Conservation (phyloP, 1,140 invertebrate species). For the Drosophila funebris region DNA sequence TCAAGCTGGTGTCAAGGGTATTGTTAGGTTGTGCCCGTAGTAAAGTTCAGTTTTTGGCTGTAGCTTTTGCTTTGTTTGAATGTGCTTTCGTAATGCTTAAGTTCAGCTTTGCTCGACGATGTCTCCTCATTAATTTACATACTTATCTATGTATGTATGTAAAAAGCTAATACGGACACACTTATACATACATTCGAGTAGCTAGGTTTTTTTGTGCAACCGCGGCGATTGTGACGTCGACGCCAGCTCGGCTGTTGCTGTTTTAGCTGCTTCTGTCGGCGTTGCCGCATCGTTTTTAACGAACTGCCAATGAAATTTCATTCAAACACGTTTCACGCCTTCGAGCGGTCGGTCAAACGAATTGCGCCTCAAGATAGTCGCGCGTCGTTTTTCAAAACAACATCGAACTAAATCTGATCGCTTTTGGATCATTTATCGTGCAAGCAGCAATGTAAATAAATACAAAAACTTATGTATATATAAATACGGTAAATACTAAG, state of each 20-base stretch:
- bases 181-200: conserved; percentile 1
- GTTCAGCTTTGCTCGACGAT: conserved; percentile 52
- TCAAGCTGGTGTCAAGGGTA: conserved; percentile 43
- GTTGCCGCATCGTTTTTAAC: conserved; percentile 54
- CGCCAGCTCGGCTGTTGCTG: conserved; percentile 37
- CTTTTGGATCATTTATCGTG: conserved; percentile 24
- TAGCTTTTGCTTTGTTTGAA: conserved; percentile 58
- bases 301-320: conserved; percentile 75
- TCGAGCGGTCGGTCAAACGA: conserved; percentile 66
- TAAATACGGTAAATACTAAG: conserved; percentile 16
- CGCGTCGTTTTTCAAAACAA: conserved; percentile 34
- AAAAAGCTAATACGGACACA: conserved; percentile 26
- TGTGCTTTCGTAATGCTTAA: conserved; percentile 70
- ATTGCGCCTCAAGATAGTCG: conserved; percentile 53
- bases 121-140: conserved; percentile 67
- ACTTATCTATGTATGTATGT: conserved; percentile 18
- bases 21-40: conserved; percentile 18
- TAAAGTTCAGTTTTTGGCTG: conserved; percentile 50
- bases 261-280: conserved; percentile 16
- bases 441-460: conserved; percentile 37
- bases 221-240: conserved; percentile 46
- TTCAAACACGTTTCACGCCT: conserved; percentile 79
- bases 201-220: conserved; percentile 59
- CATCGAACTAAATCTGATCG: conserved; percentile 26
- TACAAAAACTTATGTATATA: background rate